A percentile compares a stretch with the other conserved stretches of the same genome.
These are phyloP conservation scores for Aphis craccivora DNA, from an alignment of 1,140 invertebrate species.

Conservation along the genomic window DNA sequence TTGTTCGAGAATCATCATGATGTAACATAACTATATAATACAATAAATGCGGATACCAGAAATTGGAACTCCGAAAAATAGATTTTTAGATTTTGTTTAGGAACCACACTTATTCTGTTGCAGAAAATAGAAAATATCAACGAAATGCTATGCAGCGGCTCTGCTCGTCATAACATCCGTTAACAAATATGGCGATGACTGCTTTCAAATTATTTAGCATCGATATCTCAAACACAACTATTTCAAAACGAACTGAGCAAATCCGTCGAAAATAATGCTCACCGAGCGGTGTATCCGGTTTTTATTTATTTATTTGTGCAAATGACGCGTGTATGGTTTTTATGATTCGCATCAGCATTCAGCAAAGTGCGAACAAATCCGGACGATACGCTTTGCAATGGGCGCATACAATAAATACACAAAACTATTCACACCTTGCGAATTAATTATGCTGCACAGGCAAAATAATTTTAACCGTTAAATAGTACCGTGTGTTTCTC, in stretches of 20 bases:
- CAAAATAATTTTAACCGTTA: not conserved
- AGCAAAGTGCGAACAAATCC: not conserved
- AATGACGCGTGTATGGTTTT: no score
- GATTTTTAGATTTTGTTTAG: no score
- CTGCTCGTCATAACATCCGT: not conserved
- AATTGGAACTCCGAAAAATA: no score
- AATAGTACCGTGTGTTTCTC: not conserved
- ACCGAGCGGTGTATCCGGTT: not conserved
- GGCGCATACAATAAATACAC: not conserved
- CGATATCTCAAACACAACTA: not conserved
- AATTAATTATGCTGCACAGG: not conserved
- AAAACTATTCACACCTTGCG: not conserved
- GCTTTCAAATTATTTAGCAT: not conserved
- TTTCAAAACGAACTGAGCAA: not conserved
- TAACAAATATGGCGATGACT: not conserved
- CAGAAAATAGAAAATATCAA: not conserved
- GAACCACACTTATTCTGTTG: no score
- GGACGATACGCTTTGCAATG: not conserved
- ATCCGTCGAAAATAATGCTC: not conserved
- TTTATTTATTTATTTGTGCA: not conserved
- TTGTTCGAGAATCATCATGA: not conserved
- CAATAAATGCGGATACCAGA: no score
- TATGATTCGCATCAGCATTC: not conserved
- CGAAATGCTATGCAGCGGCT: not conserved
- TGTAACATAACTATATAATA: no score